Conservation (phyloP, 2,113 vertebrate genomes). For the Urocynchramus pylzowi region DNA sequence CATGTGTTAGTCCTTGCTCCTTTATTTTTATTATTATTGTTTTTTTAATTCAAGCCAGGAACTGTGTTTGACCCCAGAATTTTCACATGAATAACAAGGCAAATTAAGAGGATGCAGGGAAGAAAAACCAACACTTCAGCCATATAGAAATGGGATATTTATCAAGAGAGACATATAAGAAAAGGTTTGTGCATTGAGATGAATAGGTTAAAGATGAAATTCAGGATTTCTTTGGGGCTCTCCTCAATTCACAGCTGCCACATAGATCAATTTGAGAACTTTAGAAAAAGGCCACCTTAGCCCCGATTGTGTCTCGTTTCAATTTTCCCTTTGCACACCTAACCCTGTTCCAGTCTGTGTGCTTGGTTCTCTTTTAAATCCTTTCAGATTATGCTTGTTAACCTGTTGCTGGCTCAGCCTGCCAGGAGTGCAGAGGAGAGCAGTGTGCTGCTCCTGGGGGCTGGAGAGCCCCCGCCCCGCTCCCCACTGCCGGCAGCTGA, state of each 20-base stretch:
- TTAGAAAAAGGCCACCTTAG: neutral
- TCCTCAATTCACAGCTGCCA: neutral
- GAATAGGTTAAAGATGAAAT: neutral
- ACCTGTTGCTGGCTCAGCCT: neutral
- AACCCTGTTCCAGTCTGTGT: neutral
- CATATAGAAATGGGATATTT: neutral
- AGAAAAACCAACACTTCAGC: neutral
- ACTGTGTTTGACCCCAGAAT: neutral
- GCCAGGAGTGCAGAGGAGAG: neutral
- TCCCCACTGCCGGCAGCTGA: accelerated
- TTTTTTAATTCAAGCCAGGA: neutral
- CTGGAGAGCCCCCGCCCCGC: accelerated
- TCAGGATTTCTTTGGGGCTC: neutral
- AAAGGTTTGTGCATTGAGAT: neutral
- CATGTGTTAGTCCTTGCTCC: neutral
- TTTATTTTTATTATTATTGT: neutral
- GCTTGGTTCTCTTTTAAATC: neutral
- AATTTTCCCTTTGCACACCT: neutral
- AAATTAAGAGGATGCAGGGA: neutral
- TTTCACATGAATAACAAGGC: neutral
- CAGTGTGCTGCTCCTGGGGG: neutral
- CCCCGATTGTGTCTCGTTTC: neutral
- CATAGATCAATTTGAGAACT: neutral
- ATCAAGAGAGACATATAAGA: neutral
- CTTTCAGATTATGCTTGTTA: neutral